Evolutionary conservation across 2,113 vertebrate genomes (phyloP), one percentile per base, ranked within the genome.

Genomic region (Larimichthys crocea): DNA sequence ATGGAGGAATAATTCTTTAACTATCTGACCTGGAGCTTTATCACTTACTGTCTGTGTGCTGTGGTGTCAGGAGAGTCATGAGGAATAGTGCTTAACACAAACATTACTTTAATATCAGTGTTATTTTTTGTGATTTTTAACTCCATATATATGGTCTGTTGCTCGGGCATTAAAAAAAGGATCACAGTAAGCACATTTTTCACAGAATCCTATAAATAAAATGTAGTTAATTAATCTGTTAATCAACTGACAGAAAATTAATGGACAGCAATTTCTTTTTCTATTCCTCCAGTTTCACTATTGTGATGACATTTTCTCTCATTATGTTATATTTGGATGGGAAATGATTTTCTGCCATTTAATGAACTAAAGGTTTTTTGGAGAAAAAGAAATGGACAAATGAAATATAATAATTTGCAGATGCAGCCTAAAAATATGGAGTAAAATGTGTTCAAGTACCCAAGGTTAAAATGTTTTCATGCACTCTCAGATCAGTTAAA

Each of bases 1-100:
- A 74, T 8, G 72, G 71, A 24, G 70, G 76, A 83, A 71, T 53
- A 64, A 72, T 61, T 70, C 74, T 74, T 57, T 10, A 29, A 5
- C 22, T 11, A 12, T 68, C 68, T 3, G 48, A 17, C 19, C 19
- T 3, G 65, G 20, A 68, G 53, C 55, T 53, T 61, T 17, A 22
- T 53, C 42, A 1, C 44, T 19, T 26, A 17, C 31, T 42, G 31
- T 15, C 15, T 17, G 31, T 53, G 49, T 9, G 9, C 49, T 14
- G 62, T 7, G 62, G 24, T 55, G 5, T 40, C 35, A 40, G 35
- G 44, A 57, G 67, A 69, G 14, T 12, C 35, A 19, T 10, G 7
- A 29, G 24, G 24, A 16, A 65, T 8, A 48, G 15, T 26, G 22
- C n/a, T 46, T 8, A 19, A 49, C 15, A 19, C 44, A 19, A 60